A percentile compares a stretch with the other conserved stretches of the same genome.
Conservation (phyloP, 2,888 invertebrate genomes). For the Scaptomyza parva region DNA sequence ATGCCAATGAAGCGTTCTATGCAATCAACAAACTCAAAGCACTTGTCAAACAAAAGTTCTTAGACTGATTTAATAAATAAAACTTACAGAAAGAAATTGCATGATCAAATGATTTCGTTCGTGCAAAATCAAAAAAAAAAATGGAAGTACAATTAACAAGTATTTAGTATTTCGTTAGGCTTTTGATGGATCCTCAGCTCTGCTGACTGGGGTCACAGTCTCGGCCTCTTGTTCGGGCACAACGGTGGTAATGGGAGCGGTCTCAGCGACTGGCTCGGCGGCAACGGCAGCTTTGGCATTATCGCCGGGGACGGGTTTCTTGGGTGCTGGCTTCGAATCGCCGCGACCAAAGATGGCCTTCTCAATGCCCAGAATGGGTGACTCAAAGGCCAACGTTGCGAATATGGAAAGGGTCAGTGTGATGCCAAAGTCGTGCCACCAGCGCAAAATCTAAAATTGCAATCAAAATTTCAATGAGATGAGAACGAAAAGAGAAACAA, state of each 20-base stretch:
- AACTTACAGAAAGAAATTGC: constrained; percentile 14
- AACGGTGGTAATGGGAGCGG: constrained; percentile 7
- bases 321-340: constrained; percentile 48
- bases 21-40: background rate
- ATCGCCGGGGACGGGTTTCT: constrained; percentile 51
- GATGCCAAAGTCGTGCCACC: constrained; percentile 85
- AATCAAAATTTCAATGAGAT: constrained; percentile 20
- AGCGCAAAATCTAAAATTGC: constrained; percentile 81
- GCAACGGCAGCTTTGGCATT: constrained; percentile 24
- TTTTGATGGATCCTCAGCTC: constrained; percentile 55
- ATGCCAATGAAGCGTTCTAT: background rate
- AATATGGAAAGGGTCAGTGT: constrained; percentile 83
- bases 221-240: constrained; percentile 36
- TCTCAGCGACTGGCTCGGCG: constrained; percentile 18
- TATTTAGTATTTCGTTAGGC: constrained; percentile 39
- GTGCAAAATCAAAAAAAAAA: constrained; percentile 21
- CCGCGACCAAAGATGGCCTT: constrained; percentile 81
- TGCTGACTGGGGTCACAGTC: constrained; percentile 22
- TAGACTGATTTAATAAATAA: constrained; percentile 27
- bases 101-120: constrained; percentile 1
- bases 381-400: constrained; percentile 85
- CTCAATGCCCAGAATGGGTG: constrained; percentile 85
- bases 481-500: background rate
- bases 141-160: constrained; percentile 5
- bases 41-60: background rate